Evolutionary conservation across 2,797 vertebrate genomes (phyloP).

Genomic region (Sebastiscus albofasciatus): DNA sequence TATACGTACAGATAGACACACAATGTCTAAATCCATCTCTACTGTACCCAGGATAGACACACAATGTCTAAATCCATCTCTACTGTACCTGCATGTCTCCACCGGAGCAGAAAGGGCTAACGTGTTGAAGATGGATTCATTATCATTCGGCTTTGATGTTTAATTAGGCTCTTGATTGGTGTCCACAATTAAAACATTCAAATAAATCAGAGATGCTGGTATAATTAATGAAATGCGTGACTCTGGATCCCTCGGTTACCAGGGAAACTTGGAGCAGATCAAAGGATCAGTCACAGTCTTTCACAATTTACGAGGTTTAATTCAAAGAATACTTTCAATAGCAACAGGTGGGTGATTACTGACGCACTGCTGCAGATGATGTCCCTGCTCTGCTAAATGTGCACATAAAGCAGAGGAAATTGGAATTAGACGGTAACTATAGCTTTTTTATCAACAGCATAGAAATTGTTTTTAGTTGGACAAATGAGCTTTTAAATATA

Average conservation of each 20-base stretch:
- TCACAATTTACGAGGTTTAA: constrained; percentile 32
- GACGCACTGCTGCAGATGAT: constrained; percentile 27
- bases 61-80: neutral
- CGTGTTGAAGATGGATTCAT: constrained; percentile 14
- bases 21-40: neutral
- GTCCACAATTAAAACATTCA: constrained; percentile 15
- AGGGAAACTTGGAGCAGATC: constrained; percentile 34
- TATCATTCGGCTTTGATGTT: constrained; percentile 41
- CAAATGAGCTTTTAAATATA: neutral
- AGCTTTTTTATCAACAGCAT: neutral
- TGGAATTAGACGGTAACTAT: neutral
- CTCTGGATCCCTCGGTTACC: constrained; percentile 20
- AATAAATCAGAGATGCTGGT: constrained; percentile 17
- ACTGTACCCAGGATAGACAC: neutral
- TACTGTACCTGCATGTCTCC: constrained; percentile 1
- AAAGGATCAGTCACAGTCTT: constrained; percentile 27
- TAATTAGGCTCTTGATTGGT: constrained; percentile 40
- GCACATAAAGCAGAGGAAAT: constrained; percentile 6
- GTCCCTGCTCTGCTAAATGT: neutral
- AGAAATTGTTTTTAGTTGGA: neutral
- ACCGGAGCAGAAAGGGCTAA: neutral
- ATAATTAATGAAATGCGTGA: constrained; percentile 30
- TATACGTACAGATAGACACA: neutral
- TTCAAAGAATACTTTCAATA: constrained; percentile 31
- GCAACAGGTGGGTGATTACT: constrained; percentile 43